Conservation (phyloP, 2,888 invertebrate genomes). For the Euplagia quadripunctaria region DNA sequence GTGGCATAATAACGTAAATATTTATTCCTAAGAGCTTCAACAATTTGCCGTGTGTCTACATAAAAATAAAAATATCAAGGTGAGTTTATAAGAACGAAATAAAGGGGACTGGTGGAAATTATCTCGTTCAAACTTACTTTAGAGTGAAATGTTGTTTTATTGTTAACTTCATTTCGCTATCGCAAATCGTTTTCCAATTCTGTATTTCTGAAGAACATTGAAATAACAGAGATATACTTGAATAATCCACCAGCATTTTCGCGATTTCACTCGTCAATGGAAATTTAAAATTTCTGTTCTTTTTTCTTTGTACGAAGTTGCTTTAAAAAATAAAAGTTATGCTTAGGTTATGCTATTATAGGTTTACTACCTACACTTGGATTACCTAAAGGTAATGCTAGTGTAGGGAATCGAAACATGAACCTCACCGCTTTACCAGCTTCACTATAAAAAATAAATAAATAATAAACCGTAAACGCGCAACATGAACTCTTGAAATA, state of each 20-base stretch:
- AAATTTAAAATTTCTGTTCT: background rate
- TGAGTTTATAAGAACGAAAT: background rate
- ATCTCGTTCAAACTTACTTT: slow-evolving; percentile 5
- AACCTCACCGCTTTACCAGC: background rate
- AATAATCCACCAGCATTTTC: background rate
- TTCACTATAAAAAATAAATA: background rate
- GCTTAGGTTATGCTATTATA: background rate
- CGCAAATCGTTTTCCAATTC: background rate
- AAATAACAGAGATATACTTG: background rate
- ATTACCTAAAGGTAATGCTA: too few relatives aligned
- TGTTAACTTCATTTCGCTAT: background rate
- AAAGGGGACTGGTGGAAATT: background rate
- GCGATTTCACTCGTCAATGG: background rate
- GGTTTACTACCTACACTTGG: too few relatives aligned
- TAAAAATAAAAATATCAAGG: background rate
- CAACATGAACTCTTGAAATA: too few relatives aligned
- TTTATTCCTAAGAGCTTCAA: background rate
- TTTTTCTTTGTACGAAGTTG: background rate
- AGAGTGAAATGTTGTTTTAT: background rate
- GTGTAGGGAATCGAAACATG: too few relatives aligned
- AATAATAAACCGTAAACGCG: background rate
- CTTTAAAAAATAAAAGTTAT: background rate
- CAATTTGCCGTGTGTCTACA: background rate
- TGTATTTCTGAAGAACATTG: background rate
- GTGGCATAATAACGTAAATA: background rate